These are phyloP conservation scores for Apteryx owenii DNA, from an alignment of 2,113 vertebrate genomes.

Conservation along the genomic window DNA sequence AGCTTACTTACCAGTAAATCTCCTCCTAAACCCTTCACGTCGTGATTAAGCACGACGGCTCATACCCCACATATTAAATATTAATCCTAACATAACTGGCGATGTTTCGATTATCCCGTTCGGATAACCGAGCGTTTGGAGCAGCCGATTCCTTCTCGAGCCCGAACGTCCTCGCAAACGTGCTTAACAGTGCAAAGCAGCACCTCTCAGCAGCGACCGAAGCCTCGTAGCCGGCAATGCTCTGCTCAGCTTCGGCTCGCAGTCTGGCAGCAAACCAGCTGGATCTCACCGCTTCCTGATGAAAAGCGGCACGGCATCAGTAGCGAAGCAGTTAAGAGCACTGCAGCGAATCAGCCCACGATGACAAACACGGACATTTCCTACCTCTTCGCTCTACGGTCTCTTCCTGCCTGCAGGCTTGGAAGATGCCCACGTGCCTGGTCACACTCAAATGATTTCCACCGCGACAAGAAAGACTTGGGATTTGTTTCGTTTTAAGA, in stretches of 20 bases:
- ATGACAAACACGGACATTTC: constrained; percentile 1
- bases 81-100: constrained; percentile 10
- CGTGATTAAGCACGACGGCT: constrained; percentile 8
- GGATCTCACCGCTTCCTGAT: not conserved
- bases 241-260: fast-evolving
- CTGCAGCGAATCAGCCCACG: constrained; percentile 2
- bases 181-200: not conserved
- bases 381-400: constrained; percentile 4
- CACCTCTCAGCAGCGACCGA: not conserved
- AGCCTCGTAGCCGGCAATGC: not conserved
- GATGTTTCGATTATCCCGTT: not conserved
- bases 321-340: constrained; percentile 25
- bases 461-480: fast-evolving
- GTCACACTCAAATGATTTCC: not conserved
- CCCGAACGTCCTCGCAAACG: not conserved
- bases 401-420: constrained; percentile 16
- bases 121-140: not conserved
- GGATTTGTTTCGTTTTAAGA: constrained; percentile 21
- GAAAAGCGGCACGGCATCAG: not conserved
- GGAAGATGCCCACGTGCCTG: not conserved
- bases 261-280: not conserved
- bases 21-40: constrained; percentile 35
- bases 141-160: not conserved
- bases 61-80: constrained; percentile 28
- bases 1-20: not conserved